phyloP scores from a whole-genome alignment of 2,797 vertebrate genomes.

The Tolypeutes matacus region DNA sequence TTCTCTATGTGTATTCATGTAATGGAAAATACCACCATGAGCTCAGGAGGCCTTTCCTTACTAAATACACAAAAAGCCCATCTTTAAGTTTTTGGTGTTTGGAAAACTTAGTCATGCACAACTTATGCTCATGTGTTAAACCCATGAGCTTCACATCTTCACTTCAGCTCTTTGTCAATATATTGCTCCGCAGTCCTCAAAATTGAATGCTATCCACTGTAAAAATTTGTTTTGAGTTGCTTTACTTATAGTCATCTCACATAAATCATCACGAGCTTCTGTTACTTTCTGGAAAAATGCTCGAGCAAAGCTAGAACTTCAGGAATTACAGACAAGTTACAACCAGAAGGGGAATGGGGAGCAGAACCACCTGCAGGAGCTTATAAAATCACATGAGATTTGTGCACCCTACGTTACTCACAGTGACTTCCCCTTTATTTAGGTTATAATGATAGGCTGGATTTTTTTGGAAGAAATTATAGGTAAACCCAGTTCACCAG shows the following conservation, averaged over 20 bases:
- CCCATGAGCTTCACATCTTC: neutral
- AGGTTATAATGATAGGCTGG: neutral
- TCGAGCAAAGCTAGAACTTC: neutral
- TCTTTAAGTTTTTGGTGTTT: neutral
- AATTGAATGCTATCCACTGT: neutral
- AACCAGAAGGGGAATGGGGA: neutral
- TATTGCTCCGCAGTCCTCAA: neutral
- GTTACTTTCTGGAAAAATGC: neutral
- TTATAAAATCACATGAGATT: neutral
- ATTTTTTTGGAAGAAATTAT: slow-evolving; percentile 14
- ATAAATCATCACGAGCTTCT: neutral
- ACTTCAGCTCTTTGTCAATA: neutral
- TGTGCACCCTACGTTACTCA: neutral
- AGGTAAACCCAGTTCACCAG: neutral
- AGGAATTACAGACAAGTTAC: slow-evolving; percentile 6
- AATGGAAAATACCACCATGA: neutral
- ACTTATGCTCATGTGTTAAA: neutral
- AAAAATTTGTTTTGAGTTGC: neutral
- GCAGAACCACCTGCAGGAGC: neutral
- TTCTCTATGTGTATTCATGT: neutral
- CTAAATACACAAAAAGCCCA: neutral
- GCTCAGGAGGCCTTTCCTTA: neutral
- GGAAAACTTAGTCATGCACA: neutral
- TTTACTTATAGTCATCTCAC: neutral
- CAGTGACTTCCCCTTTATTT: neutral